phyloP scores from a whole-genome alignment of 1,140 invertebrate genomes.

The Penaeus japonicus region DNA sequence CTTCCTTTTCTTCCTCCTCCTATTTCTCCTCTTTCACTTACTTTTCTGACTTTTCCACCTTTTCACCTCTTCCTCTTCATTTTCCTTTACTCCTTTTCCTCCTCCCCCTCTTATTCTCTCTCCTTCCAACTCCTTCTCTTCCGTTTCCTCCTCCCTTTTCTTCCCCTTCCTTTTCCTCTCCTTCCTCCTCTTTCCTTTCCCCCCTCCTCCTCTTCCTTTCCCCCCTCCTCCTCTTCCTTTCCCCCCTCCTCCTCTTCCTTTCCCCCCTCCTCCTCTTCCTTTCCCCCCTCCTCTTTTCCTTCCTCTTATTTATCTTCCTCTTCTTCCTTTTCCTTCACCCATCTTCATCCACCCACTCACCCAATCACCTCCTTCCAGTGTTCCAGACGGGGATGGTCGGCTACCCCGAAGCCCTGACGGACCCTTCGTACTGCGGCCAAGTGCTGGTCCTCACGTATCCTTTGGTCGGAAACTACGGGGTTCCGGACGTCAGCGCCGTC shows the following conservation, averaged over 20 bases:
- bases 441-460: conserved; percentile 97
- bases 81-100: neutral
- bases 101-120: neutral
- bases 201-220: neutral
- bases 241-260: neutral
- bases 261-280: neutral
- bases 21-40: neutral
- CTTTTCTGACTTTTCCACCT: neutral
- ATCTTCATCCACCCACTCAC: neutral
- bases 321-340: neutral
- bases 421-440: conserved; percentile 95
- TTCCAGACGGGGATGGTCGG: conserved; percentile 99
- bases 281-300: neutral
- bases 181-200: neutral
- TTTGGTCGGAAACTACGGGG: conserved; percentile 96
- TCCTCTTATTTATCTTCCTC: neutral
- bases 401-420: conserved; percentile 96
- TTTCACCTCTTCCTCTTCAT: neutral
- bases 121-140: neutral
- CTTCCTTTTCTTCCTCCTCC: neutral
- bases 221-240: neutral
- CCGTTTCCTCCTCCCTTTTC: neutral
- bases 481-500: conserved; percentile 75
- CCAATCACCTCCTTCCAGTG: conserved; percentile 71
- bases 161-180: neutral